These are phyloP conservation scores for Microplitis demolitor DNA, from an alignment of 1,140 invertebrate species.

Conservation along the genomic window DNA sequence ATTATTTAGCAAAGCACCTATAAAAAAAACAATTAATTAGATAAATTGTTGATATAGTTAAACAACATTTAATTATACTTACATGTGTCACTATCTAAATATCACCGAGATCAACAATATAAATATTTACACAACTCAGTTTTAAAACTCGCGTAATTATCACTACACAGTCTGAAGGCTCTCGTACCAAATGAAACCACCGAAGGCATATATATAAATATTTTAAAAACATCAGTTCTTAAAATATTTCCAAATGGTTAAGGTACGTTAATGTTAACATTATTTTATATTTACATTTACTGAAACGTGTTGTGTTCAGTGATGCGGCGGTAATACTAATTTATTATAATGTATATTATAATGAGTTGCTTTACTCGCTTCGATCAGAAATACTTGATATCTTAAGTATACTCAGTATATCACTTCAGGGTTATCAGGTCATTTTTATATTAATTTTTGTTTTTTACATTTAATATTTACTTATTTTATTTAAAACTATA, in stretches of 20 bases:
- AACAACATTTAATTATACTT: not conserved
- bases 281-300: too few relatives aligned
- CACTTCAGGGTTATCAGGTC: conserved; percentile 43
- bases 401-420: conserved; percentile 30
- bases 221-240: too few relatives aligned
- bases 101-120: not conserved
- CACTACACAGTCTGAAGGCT: too few relatives aligned
- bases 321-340: too few relatives aligned
- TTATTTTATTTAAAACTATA: not conserved
- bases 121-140: too few relatives aligned
- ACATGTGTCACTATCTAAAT: not conserved
- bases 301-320: too few relatives aligned
- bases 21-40: too few relatives aligned
- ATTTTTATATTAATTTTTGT: conserved; percentile 4
- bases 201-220: too few relatives aligned
- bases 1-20: too few relatives aligned
- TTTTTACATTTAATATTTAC: not conserved
- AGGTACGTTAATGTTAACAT: not conserved
- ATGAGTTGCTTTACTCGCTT: not conserved
- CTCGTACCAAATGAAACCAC: too few relatives aligned
- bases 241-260: not conserved
- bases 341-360: not conserved
- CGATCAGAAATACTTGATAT: not conserved
- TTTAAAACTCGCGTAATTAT: not conserved
- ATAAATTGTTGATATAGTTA: not conserved